Conservation (phyloP, 35 echinoderm and acorn worm species). For the Diadema setosum region DNA sequence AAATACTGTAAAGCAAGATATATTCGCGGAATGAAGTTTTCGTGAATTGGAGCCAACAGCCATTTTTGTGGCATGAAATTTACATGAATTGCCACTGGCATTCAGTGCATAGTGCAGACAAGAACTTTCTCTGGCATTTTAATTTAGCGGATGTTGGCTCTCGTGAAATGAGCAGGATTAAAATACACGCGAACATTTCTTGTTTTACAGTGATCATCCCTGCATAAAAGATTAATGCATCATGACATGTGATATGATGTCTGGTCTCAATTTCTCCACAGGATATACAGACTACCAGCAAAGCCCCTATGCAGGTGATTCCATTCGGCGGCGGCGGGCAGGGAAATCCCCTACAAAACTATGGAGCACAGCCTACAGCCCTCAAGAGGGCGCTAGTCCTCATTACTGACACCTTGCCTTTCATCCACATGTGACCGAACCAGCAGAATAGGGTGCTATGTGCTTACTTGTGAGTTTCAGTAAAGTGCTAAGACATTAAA, state of each 20-base stretch:
- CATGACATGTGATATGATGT: too few relatives aligned
- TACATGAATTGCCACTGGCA: too few relatives aligned
- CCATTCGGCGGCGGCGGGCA: background rate
- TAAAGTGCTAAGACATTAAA: too few relatives aligned
- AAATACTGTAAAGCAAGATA: too few relatives aligned
- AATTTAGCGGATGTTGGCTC: background rate
- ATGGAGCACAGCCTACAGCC: conserved; percentile 62
- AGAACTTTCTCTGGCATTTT: background rate
- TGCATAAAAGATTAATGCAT: too few relatives aligned
- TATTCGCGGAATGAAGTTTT: too few relatives aligned
- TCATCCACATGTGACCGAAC: too few relatives aligned
- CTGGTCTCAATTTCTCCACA: background rate
- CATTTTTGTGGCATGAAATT: too few relatives aligned
- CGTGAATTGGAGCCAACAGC: too few relatives aligned
- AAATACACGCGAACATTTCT: background rate
- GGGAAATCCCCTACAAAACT: conserved; percentile 38
- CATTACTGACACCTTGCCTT: conserved; percentile 44
- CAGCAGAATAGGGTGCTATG: too few relatives aligned
- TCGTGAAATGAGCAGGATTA: background rate
- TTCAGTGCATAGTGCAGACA: background rate
- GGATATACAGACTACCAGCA: conserved; percentile 26
- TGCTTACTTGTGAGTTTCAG: too few relatives aligned
- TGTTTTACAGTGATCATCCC: background rate
- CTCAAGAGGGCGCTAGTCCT: conserved; percentile 36
- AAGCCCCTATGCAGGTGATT: conserved; percentile 25